A percentile compares a stretch with the other conserved stretches of the same genome.
Conservation (phyloP, 2,113 vertebrate genomes). For the Chionomys nivalis region DNA sequence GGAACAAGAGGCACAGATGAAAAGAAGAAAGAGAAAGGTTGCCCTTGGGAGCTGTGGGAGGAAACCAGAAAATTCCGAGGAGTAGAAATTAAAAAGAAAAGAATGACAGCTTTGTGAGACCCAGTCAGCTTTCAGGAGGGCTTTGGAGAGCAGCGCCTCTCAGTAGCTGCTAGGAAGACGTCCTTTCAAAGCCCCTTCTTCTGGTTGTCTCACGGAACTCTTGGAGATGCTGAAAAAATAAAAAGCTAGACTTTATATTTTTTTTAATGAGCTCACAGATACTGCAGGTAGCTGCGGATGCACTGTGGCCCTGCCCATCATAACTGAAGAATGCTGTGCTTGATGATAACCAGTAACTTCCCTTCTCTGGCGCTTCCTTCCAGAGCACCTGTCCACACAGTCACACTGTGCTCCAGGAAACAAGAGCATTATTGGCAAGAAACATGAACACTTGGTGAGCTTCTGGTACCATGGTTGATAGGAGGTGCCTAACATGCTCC, state of each 20-base stretch:
- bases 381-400: not conserved
- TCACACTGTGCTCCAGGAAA: not conserved
- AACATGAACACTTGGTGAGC: not conserved
- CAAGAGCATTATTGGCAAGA: not conserved
- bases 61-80: slow-evolving; percentile 5
- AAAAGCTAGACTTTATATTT: not conserved
- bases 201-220: not conserved
- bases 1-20: not conserved
- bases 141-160: not conserved
- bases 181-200: not conserved
- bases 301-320: not conserved
- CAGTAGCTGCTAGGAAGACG: not conserved
- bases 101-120: not conserved
- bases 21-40: not conserved
- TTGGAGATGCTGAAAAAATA: not conserved
- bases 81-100: not conserved
- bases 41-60: not conserved
- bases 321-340: not conserved
- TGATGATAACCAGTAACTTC: not conserved
- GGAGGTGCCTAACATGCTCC: too few species aligned
- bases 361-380: slow-evolving; percentile 6
- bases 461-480: not conserved
- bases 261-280: not conserved
- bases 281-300: not conserved
- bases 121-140: not conserved